Conservation (phyloP, 2,888 invertebrate genomes). For the Morpho deidamia region DNA sequence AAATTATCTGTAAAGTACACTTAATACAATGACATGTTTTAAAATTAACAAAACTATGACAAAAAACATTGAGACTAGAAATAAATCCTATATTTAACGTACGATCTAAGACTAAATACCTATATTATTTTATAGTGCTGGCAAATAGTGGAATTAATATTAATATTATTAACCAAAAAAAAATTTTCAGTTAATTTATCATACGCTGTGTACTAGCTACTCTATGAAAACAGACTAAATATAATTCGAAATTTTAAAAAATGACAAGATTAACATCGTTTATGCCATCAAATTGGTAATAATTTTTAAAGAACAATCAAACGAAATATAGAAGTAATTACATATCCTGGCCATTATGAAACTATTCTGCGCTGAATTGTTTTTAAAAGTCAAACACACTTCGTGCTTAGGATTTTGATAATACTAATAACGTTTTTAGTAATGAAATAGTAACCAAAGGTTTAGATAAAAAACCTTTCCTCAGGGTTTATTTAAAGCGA, state of each 20-base stretch:
- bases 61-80: constrained; percentile 68
- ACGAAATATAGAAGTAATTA: too few relatives aligned
- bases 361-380: too few relatives aligned
- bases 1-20: constrained; percentile 2
- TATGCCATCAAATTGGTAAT: not conserved
- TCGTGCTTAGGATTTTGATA: too few relatives aligned
- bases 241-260: constrained; percentile 44
- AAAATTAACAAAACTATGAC: constrained; percentile 58
- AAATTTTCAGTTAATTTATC: constrained; percentile 1
- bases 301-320: too few relatives aligned
- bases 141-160: constrained; percentile 37
- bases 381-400: too few relatives aligned
- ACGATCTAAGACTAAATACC: constrained; percentile 33
- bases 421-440: too few relatives aligned
- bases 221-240: constrained; percentile 18
- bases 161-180: constrained; percentile 23
- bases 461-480: too few relatives aligned
- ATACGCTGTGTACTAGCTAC: constrained; percentile 9
- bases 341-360: too few relatives aligned
- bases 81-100: constrained; percentile 52
- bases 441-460: too few relatives aligned
- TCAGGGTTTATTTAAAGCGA: too few relatives aligned
- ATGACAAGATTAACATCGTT: constrained; percentile 20
- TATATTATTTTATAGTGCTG: constrained; percentile 31
- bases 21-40: constrained; percentile 17